Conservation (phyloP, 35 echinoderm and acorn worm genomes). For the Anneissia japonica region DNA sequence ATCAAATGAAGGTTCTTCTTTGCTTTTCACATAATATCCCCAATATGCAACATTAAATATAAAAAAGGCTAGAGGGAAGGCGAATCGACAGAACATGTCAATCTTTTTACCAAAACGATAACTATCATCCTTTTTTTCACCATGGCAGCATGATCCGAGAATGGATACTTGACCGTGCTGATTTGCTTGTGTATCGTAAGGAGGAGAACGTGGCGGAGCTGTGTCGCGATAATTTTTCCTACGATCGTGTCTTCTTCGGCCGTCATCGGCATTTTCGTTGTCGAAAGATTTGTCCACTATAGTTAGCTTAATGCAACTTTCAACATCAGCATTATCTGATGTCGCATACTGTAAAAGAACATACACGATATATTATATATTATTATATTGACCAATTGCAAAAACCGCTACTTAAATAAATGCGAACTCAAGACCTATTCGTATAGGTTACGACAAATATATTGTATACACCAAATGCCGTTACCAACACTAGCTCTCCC, state of each 20-base stretch:
- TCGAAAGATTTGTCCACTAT: background rate
- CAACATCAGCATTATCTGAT: background rate
- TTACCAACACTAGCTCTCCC: background rate
- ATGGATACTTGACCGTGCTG: background rate
- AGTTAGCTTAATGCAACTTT: background rate
- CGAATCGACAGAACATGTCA: slow-evolving; percentile 37
- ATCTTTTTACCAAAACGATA: slow-evolving; percentile 15
- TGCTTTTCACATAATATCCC: slow-evolving; percentile 24
- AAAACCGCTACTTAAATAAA: no score
- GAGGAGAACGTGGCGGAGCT: background rate
- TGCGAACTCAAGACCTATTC: no score
- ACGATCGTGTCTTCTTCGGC: background rate
- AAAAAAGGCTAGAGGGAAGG: slow-evolving; percentile 37
- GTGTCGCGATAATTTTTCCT: background rate
- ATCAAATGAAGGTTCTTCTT: background rate
- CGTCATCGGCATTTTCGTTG: background rate
- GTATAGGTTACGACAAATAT: no score
- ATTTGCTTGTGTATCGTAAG: background rate
- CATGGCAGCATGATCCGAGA: background rate
- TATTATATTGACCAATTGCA: no score
- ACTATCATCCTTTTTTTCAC: background rate
- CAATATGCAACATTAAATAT: slow-evolving; percentile 61
- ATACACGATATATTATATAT: no score
- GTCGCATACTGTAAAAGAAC: background rate
- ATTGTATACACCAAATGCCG: background rate